Conservation (phyloP, 1,140 invertebrate species). For the Dendroctonus valens region DNA sequence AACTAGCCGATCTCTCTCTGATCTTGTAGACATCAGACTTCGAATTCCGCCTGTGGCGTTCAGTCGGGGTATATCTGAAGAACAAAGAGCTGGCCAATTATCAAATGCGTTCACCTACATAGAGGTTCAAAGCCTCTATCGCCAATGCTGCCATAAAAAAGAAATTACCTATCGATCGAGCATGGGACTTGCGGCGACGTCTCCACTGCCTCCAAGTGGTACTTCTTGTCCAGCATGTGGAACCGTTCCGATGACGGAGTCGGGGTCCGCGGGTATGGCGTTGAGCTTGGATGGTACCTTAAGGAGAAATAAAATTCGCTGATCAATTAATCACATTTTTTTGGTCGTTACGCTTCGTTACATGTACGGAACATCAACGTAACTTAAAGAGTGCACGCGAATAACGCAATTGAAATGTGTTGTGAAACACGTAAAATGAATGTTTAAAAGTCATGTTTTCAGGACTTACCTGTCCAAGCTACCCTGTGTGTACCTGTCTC, state of each 20-base stretch:
- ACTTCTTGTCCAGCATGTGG: slow-evolving; percentile 42
- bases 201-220: slow-evolving; percentile 38
- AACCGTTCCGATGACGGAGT: slow-evolving; percentile 42
- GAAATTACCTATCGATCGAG: slow-evolving; percentile 39
- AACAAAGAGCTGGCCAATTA: neutral
- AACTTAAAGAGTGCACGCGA: neutral
- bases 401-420: neutral
- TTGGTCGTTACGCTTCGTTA: no score
- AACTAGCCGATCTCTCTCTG: slow-evolving; percentile 41
- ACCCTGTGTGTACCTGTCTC: slow-evolving; percentile 20
- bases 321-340: no score
- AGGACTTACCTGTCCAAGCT: slow-evolving; percentile 19
- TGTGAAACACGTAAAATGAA: neutral
- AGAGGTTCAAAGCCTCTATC: no score
- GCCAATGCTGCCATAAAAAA: neutral
- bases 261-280: slow-evolving; percentile 42
- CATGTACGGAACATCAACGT: no score
- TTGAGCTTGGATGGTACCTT: slow-evolving; percentile 37
- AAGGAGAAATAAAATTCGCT: neutral
- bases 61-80: slow-evolving; percentile 38
- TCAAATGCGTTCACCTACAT: no score
- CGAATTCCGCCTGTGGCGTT: slow-evolving; percentile 37
- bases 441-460: neutral
- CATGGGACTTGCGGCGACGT: slow-evolving; percentile 39
- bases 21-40: slow-evolving; percentile 45